Base-by-base conservation (phyloP, 2,888 invertebrate genomes). In the Tetragonula carbonaria region DNA sequence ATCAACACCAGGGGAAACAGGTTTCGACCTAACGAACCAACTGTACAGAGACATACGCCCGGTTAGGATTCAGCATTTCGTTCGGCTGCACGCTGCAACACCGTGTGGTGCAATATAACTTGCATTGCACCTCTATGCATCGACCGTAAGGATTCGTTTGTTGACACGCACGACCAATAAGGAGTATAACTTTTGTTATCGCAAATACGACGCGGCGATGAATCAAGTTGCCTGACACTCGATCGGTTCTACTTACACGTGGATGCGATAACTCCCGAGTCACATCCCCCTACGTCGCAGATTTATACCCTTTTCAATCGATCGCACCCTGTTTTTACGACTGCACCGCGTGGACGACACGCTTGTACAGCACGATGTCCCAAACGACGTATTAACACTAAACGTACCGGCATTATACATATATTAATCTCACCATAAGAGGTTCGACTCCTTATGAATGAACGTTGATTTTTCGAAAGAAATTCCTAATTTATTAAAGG, bases 121-220 rank as follows among this genome's bases (percentile, higher is more conserved):
- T 72, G 55, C 71, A 53, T 63, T 50, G 70, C 66, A 66, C 74
- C 75, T 28, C 28, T 76, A 85, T 74, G 77, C 72, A 67, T 72
- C 33, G 70, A 67, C 38, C 62, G 82, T 79, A 78, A 84, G 72
- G 74, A 87, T 77, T 86, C 87, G 89, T 91, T 86, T 86, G 91
- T 90, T 89, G 92, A 92, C 92, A 88, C 89, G 91, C 86, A 87
- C 90, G 89, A 87, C 86, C 91, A 87, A 90, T 86, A 85, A 88
- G 88, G 83, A 84, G 90, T 89, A 89, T 91, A 90, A 91, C 91
- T 91, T 91, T 92, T 90, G 91, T 91, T 92, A 92, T 92, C 91
- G 90, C 87, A 85, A 85, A 87, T 85, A 87, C 89, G 86, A 87
- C 89, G 86, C 89, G 82, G 85, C 88, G 89, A 91, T 91, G 89